Conservation (phyloP, 2,888 invertebrate species). For the Cacoxenus indagator region DNA sequence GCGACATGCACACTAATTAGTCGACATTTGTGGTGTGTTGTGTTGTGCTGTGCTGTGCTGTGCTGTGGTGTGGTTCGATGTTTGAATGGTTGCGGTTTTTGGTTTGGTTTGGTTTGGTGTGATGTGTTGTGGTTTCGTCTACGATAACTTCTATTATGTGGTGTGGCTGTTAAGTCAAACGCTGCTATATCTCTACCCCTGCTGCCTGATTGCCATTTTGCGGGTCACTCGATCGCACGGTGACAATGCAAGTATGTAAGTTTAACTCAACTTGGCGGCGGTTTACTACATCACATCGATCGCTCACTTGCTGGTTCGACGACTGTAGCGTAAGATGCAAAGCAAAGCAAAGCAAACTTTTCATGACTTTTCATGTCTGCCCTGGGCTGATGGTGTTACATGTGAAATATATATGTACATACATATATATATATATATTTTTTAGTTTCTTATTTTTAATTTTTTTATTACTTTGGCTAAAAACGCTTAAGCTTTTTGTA, state of each 20-base stretch:
- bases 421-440: too few species aligned
- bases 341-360: neutral
- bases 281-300: too few species aligned
- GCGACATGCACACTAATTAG: constrained; percentile 63
- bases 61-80: neutral
- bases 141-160: neutral
- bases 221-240: neutral
- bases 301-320: neutral
- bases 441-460: too few species aligned
- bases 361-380: too few species aligned
- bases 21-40: constrained; percentile 46
- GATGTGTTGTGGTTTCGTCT: neutral
- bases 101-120: neutral
- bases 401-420: too few species aligned
- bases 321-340: neutral
- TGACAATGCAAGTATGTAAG: constrained; percentile 18
- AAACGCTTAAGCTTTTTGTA: too few species aligned
- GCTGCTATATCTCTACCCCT: neutral
- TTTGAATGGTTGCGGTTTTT: too few species aligned
- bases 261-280: constrained; percentile 47
- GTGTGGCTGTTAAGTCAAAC: neutral
- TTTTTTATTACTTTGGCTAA: too few species aligned
- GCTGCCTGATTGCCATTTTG: neutral
- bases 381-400: too few species aligned
- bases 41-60: neutral